Percentiles rank a stretch among this genome's conserved stretches.
Evolutionary conservation across 1,140 invertebrate species (phyloP).

Genomic region (Scylla paramamosain): DNA sequence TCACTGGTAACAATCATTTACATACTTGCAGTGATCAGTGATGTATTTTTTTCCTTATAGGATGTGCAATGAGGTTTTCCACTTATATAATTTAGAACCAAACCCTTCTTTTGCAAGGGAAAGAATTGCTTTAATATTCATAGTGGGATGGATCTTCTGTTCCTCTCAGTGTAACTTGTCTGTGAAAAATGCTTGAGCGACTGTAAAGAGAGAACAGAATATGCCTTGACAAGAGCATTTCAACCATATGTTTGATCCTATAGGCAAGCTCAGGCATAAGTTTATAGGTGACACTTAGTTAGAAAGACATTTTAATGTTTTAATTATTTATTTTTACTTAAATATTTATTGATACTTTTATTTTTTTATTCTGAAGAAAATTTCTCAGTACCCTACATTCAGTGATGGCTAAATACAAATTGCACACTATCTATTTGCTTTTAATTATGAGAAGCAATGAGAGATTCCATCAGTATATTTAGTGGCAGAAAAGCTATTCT

Average conservation of each 20-base stretch:
- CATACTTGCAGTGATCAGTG: not conserved
- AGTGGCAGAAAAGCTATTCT: too few species aligned
- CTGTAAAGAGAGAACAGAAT: not conserved
- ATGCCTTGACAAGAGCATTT: not conserved
- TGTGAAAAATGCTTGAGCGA: not conserved
- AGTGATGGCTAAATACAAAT: too few species aligned
- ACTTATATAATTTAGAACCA: not conserved
- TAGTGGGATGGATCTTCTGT: not conserved
- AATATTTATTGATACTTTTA: too few species aligned
- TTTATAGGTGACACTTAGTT: not conserved
- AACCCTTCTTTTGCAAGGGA: not conserved
- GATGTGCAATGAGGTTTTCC: not conserved
- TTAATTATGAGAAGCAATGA: too few species aligned
- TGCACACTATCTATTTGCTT: too few species aligned
- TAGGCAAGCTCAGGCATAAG: not conserved
- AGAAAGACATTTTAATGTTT: not conserved
- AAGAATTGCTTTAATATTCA: conserved; percentile 11
- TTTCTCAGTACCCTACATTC: not conserved
- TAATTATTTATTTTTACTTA: not conserved
- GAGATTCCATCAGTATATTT: too few species aligned
- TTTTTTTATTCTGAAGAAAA: too few species aligned
- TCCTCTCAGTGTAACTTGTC: not conserved
- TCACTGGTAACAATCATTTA: not conserved
- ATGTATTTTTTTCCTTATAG: not conserved
- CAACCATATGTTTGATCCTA: not conserved